phyloP scores from a whole-genome alignment of 2,888 invertebrate species.

The Tridacna gigas region DNA sequence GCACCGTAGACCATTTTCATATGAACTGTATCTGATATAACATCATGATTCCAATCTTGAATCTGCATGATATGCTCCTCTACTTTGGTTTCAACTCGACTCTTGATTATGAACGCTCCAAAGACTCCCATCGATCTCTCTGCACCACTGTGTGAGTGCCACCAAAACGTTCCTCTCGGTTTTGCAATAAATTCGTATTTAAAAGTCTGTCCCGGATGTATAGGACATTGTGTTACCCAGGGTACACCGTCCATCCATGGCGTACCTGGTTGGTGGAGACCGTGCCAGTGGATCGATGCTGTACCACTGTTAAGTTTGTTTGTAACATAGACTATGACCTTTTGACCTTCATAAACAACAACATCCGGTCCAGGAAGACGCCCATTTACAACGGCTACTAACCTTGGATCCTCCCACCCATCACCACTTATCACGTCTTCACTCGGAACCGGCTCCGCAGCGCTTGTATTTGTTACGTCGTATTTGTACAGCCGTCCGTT shows the following conservation, averaged over 20 bases:
- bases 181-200: conserved; percentile 76
- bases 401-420: conserved; percentile 67
- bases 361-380: conserved; percentile 78
- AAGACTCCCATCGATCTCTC: conserved; percentile 78
- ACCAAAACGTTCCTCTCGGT: conserved; percentile 75
- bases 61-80: conserved; percentile 69
- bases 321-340: conserved; percentile 71
- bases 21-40: conserved; percentile 63
- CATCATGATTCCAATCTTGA: conserved; percentile 75
- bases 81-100: conserved; percentile 42
- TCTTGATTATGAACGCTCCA: conserved; percentile 77
- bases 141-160: conserved; percentile 73
- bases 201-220: conserved; percentile 75
- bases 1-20: conserved; percentile 67
- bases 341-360: conserved; percentile 78
- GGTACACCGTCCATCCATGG: conserved; percentile 80
- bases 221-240: conserved; percentile 80
- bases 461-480: conserved; percentile 63
- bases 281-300: conserved; percentile 81
- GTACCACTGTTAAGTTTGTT: conserved; percentile 72
- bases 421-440: conserved; percentile 77
- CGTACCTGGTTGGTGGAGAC: conserved; percentile 74
- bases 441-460: conserved; percentile 53
- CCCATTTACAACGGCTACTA: conserved; percentile 76
- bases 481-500: conserved; percentile 70